phyloP scores from a whole-genome alignment of 2,113 vertebrate genomes.

The Cebus imitator region DNA sequence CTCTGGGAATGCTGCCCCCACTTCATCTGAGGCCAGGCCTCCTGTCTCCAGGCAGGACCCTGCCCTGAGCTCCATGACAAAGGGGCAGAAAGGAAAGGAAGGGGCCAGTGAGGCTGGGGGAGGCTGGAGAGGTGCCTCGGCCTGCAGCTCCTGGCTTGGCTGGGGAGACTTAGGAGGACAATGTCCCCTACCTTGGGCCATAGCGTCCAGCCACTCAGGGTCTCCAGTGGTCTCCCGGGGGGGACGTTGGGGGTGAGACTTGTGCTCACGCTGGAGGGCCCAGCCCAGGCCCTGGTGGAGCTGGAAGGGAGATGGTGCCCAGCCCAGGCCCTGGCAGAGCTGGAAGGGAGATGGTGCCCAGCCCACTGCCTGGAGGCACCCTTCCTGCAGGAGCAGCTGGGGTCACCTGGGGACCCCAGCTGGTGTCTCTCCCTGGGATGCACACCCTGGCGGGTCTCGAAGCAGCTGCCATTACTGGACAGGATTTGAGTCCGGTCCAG shows the following conservation, averaged over 20 bases:
- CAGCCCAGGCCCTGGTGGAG: no score
- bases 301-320: not conserved
- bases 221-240: fast-evolving
- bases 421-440: conserved; percentile 26
- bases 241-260: not conserved
- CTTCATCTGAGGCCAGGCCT: conserved; percentile 2
- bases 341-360: not conserved
- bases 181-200: fast-evolving
- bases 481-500: not conserved
- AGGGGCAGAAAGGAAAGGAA: conserved; percentile 64
- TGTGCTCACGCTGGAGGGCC: no score
- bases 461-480: conserved; percentile 70
- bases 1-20: conserved; percentile 46
- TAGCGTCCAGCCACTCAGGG: not conserved
- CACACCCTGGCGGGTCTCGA: conserved; percentile 77
- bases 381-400: not conserved
- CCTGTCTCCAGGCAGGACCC: conserved; percentile 51
- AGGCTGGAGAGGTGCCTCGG: not conserved
- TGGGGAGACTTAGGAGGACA: not conserved
- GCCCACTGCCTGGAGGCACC: not conserved
- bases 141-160: conserved; percentile 39
- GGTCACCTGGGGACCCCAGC: not conserved
- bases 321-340: not conserved
- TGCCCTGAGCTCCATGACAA: not conserved
- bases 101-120: not conserved